Evolutionary conservation across 1,140 invertebrate genomes (phyloP), one percentile per base, ranked within the genome.

Genomic region (Papilio polyxenes): DNA sequence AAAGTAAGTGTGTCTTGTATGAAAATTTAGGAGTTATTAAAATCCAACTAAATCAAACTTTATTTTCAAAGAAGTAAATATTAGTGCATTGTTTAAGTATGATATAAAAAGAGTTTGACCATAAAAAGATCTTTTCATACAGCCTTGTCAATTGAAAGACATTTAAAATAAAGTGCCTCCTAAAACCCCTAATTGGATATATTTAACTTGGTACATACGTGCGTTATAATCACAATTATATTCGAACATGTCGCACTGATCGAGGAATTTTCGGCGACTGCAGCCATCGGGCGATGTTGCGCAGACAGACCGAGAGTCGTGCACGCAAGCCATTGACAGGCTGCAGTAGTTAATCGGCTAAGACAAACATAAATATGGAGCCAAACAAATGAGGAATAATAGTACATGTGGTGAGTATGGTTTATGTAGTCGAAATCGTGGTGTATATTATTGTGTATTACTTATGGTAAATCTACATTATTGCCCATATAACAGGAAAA

Each of bases 161-260:
- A 1, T 31, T 31, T 31, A 31, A 31, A 31, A 31, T 31, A 31
- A 31, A 31, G 10, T 51, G 13, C 49, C 1, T 11, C 49, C 13
- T 51, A 23, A 23, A 11, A 65, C 23, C 23, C n/a, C 17, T 23
- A 11, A 6, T 8, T 65, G 10, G 3, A 65, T 65, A 1, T 65
- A 62, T 7, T 65, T 17, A 69, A 13, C 17, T 31, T 44, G 13
- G 83, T 82, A 89, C 89, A 48, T 88, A 92, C 91, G 82, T 53
- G 86, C 85, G 3, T 82, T 81, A 83, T 85, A 89, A 59, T 93
- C 92, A 78, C 91, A 93, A 83, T 92, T 93, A 77, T 89, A 93
- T 74, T 93, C 92, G 59, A 92, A 93, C 91, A 93, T 92, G 75
- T 93, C 92, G 53, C 92, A 93, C 20, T 87, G 87, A 62, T 93